Evolutionary conservation across 2,888 invertebrate genomes (phyloP).

Genomic region (Loripinus fragilis): DNA sequence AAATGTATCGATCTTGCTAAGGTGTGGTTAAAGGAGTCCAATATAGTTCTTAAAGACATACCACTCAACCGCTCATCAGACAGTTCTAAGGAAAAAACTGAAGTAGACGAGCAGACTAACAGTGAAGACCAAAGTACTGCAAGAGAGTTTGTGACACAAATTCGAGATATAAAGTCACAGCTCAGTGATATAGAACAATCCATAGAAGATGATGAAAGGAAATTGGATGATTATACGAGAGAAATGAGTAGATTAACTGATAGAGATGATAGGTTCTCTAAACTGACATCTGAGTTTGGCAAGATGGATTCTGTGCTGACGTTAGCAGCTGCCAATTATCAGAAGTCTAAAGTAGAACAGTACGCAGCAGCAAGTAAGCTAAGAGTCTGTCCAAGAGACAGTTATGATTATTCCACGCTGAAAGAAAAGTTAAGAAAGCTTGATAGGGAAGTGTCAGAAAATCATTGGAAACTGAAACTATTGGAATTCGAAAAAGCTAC

Average conservation of each 20-base stretch:
- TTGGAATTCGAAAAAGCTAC: conserved; percentile 73
- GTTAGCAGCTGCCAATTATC: conserved; percentile 46
- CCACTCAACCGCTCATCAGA: conserved; percentile 13
- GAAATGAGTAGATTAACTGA: conserved; percentile 57
- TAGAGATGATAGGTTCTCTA: conserved; percentile 59
- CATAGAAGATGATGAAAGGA: conserved; percentile 58
- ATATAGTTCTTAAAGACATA: conserved; percentile 58
- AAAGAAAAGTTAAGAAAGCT: conserved; percentile 51
- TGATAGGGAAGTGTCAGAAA: conserved; percentile 61
- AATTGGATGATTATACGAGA: conserved; percentile 50
- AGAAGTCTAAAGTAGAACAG: conserved; percentile 55
- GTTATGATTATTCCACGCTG: conserved; percentile 52
- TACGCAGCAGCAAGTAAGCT: conserved; percentile 51
- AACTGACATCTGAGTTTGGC: conserved; percentile 63
- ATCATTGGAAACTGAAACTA: conserved; percentile 68
- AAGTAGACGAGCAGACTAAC: neutral
- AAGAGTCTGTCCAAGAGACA: conserved; percentile 43
- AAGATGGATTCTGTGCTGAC: conserved; percentile 55
- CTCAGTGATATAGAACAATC: conserved; percentile 51
- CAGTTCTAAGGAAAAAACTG: neutral
- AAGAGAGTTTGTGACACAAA: conserved; percentile 36
- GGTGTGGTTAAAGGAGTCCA: conserved; percentile 71
- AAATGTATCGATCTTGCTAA: conserved; percentile 78
- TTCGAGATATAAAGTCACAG: conserved; percentile 52
- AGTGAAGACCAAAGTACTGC: neutral